Conservation (phyloP, 1,140 invertebrate genomes). For the Halyomorpha halys region DNA sequence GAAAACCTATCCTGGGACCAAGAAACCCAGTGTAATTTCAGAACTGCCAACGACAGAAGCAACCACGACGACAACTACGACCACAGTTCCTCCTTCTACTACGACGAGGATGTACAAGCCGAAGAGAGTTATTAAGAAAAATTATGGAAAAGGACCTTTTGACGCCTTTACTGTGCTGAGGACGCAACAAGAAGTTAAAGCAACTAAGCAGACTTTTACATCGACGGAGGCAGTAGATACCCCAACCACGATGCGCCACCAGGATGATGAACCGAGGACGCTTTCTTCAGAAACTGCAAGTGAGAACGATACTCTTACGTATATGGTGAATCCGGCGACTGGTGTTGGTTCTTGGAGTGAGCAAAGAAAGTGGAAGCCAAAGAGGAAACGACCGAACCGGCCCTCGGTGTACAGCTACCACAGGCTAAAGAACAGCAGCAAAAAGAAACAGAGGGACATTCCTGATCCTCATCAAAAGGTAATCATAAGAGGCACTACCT, state of each 20-base stretch:
- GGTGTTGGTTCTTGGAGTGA: conserved; percentile 30
- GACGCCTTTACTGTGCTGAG: conserved; percentile 26
- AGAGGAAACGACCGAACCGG: not conserved
- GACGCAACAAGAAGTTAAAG: not conserved
- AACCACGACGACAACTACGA: conserved; percentile 26
- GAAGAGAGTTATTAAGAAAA: conserved; percentile 26
- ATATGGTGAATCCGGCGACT: conserved; percentile 24
- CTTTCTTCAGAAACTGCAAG: not conserved
- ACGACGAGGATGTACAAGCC: conserved; percentile 29
- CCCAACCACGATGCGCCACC: not conserved
- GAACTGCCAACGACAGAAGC: not conserved
- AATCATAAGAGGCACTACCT: not conserved
- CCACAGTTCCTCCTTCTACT: conserved; percentile 20
- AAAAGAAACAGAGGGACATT: conserved; percentile 7
- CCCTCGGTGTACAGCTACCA: not conserved
- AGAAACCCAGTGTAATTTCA: conserved; percentile 10
- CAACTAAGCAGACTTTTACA: not conserved
- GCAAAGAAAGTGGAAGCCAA: conserved; percentile 10
- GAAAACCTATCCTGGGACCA: conserved; percentile 15
- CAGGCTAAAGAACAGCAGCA: not conserved
- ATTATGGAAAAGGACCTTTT: conserved; percentile 18
- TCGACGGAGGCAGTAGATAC: not conserved
- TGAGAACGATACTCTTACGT: conserved; percentile 1
- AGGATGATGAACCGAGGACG: not conserved
- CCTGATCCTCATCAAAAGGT: not conserved